Evolutionary conservation across 1,140 invertebrate species (phyloP).

Genomic region (Zaprionus inermis): DNA sequence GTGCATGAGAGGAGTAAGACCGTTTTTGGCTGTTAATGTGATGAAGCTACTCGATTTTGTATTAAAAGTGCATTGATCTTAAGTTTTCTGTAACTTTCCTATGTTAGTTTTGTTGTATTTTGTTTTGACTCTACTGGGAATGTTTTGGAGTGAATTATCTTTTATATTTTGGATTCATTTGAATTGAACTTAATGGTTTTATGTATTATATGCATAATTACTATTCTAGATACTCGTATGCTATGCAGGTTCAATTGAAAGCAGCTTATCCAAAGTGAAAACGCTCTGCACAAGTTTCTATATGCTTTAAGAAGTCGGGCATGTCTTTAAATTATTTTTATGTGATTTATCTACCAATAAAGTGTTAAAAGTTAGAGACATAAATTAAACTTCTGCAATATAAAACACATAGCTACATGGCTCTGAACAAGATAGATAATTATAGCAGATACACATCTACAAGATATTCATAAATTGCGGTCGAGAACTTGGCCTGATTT

Average conservation of each 20-base stretch:
- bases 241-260: not conserved
- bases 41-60: too few relatives aligned
- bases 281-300: not conserved
- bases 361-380: not conserved
- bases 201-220: not conserved
- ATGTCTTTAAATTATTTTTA: not conserved
- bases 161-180: too few relatives aligned
- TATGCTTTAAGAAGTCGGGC: not conserved
- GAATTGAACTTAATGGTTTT: not conserved
- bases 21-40: too few relatives aligned
- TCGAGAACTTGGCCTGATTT: not conserved
- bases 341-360: not conserved
- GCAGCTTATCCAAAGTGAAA: not conserved
- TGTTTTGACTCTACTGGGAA: too few relatives aligned
- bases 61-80: not conserved
- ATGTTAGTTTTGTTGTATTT: too few relatives aligned
- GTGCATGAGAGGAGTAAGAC: not conserved
- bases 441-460: not conserved
- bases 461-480: not conserved
- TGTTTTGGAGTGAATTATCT: too few relatives aligned
- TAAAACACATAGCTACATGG: not conserved
- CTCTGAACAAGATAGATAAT: not conserved
- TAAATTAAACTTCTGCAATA: not conserved
- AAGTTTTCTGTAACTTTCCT: not conserved
- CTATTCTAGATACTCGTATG: not conserved